Conservation (phyloP, 2,888 invertebrate genomes). For the Limnephilus lunatus region DNA sequence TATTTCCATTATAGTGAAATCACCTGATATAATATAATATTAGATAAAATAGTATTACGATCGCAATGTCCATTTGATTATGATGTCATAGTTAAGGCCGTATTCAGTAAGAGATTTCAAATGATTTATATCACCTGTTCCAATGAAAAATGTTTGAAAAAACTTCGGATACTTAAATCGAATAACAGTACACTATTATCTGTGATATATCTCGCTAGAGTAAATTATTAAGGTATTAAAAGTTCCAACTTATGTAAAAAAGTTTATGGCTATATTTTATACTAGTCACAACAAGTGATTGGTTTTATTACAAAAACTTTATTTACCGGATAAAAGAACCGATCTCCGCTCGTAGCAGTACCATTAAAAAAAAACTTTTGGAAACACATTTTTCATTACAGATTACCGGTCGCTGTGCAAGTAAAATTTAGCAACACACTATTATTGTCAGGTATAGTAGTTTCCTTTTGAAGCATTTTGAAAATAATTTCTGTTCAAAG, state of each 20-base stretch:
- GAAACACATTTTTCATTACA: neutral
- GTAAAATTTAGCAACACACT: neutral
- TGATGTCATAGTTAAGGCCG: constrained; percentile 16
- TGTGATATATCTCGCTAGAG: neutral
- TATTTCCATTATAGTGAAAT: neutral
- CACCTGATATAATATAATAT: neutral
- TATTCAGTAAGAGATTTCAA: neutral
- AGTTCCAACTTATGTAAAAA: neutral
- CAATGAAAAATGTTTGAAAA: neutral
- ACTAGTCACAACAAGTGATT: neutral
- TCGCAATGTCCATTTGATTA: neutral
- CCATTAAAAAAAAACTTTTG: neutral
- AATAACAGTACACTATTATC: neutral
- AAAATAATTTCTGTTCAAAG: too few species aligned
- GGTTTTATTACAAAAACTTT: neutral
- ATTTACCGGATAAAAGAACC: neutral
- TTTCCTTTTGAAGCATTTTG: neutral
- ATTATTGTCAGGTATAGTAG: neutral
- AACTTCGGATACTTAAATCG: neutral
- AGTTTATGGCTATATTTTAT: neutral
- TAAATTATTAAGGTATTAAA: neutral
- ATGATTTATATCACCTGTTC: constrained; percentile 3
- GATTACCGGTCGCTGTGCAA: neutral
- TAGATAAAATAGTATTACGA: constrained; percentile 18
- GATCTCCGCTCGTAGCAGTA: neutral